These are phyloP conservation scores for Drosophila kanapiae DNA, from an alignment of 1,140 invertebrate species.

Conservation along the genomic window DNA sequence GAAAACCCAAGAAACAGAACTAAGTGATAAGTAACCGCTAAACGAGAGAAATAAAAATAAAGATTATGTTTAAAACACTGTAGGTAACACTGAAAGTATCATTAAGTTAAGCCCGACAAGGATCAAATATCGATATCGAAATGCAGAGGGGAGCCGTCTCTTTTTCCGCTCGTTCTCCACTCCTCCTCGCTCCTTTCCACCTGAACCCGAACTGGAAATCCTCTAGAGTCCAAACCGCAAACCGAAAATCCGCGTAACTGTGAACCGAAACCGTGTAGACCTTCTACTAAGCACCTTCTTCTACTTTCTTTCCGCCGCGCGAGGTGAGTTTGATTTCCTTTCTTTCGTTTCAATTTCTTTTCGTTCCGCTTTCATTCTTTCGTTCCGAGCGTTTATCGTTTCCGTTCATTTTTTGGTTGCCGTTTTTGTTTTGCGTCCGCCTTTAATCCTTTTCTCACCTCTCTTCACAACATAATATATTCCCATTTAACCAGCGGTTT, in stretches of 20 bases:
- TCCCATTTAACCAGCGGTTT: conserved; percentile 38
- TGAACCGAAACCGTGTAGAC: conserved; percentile 21
- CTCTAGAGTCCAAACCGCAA: conserved; percentile 14
- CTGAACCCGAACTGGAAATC: conserved; percentile 21
- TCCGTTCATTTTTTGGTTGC: conserved; percentile 23
- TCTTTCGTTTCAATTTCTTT: conserved; percentile 39
- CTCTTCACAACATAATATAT: neutral
- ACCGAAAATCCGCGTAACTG: conserved; percentile 13
- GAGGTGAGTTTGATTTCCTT: conserved; percentile 73
- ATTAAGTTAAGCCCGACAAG: conserved; percentile 17
- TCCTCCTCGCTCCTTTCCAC: conserved; percentile 29
- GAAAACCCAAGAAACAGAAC: conserved; percentile 37
- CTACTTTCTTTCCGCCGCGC: conserved; percentile 52
- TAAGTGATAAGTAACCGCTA: conserved; percentile 11
- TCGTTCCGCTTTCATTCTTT: conserved; percentile 40
- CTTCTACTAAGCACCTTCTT: conserved; percentile 53
- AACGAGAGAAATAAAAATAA: conserved; percentile 32
- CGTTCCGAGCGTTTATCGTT: conserved; percentile 31
- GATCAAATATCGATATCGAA: conserved; percentile 29
- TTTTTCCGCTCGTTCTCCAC: conserved; percentile 25
- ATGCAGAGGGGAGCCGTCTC: conserved; percentile 28
- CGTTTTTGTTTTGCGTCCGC: conserved; percentile 47
- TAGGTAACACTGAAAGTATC: neutral
- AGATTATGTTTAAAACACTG: conserved; percentile 1
- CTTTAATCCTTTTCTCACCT: conserved; percentile 37